A percentile compares a stretch with the other conserved stretches of the same genome.
Evolutionary conservation across 2,113 vertebrate genomes (phyloP).

Genomic region (Callospermophilus lateralis): DNA sequence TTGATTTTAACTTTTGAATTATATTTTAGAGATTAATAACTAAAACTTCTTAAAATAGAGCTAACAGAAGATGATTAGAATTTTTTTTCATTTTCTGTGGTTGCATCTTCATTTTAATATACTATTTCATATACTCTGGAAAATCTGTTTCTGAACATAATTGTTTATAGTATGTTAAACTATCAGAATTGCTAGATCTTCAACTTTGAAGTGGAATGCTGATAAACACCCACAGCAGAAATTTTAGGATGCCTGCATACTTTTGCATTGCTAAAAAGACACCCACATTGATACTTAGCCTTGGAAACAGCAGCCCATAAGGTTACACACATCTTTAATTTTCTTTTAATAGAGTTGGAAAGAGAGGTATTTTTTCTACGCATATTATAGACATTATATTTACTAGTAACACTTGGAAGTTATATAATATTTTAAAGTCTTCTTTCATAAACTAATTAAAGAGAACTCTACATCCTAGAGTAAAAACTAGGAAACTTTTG

Average conservation of each 20-base stretch:
- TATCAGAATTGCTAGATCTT: slow-evolving; percentile 38
- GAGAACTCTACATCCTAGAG: not conserved
- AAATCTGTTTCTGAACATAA: not conserved
- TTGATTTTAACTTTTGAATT: slow-evolving; percentile 1
- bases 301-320: slow-evolving; percentile 71
- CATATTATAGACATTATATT: not conserved
- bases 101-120: not conserved
- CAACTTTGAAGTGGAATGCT: slow-evolving; percentile 75
- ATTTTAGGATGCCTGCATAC: slow-evolving; percentile 70
- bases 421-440: slow-evolving; percentile 49
- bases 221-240: slow-evolving; percentile 77
- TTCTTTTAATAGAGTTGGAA: slow-evolving; percentile 1
- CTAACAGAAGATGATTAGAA: not conserved
- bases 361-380: not conserved
- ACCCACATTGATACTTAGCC: slow-evolving; percentile 59
- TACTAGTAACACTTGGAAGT: slow-evolving; percentile 27
- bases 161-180: slow-evolving; percentile 15
- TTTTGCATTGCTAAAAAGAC: slow-evolving; percentile 73
- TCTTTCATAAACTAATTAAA: not conserved
- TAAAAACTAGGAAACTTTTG: slow-evolving; percentile 35
- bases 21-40: not conserved
- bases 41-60: not conserved
- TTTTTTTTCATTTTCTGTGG: slow-evolving; percentile 33
- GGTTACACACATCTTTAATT: slow-evolving; percentile 26
- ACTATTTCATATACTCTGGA: not conserved